Percentiles rank a stretch among this genome's conserved stretches.
Conservation (phyloP, 1,140 invertebrate genomes). For the Ylistrum balloti region DNA sequence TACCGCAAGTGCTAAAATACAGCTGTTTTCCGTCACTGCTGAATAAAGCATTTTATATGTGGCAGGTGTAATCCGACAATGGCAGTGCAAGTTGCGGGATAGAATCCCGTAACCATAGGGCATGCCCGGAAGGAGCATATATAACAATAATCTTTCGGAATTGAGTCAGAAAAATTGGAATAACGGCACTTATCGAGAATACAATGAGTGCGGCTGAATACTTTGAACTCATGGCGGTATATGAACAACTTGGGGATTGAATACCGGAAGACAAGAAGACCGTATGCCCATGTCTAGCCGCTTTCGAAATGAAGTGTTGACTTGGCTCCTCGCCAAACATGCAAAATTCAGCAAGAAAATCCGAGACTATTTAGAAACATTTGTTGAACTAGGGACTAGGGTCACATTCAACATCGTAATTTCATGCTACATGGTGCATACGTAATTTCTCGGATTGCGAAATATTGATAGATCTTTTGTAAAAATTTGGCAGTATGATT, state of each 20-base stretch:
- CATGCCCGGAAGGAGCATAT: too few species aligned
- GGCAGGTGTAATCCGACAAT: too few species aligned
- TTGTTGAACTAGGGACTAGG: background rate
- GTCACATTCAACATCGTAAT: background rate
- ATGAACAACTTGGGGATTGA: too few species aligned
- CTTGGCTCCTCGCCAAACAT: background rate
- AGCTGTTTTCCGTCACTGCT: too few species aligned
- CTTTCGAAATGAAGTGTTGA: background rate
- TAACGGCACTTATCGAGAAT: too few species aligned
- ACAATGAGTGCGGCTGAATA: background rate
- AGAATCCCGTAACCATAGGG: too few species aligned
- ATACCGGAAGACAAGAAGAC: too few species aligned
- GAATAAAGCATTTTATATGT: too few species aligned
- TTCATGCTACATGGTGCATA: background rate
- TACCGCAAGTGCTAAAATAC: too few species aligned
- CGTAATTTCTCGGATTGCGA: slow-evolving; percentile 21
- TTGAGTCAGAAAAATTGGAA: too few species aligned
- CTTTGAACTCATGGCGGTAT: background rate
- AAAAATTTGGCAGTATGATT: background rate
- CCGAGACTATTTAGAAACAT: background rate
- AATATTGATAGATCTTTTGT: background rate
- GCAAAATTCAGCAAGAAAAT: background rate
- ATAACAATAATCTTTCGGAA: too few species aligned
- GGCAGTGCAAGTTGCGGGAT: too few species aligned
- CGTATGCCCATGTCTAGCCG: background rate